Conservation (phyloP, 1,140 invertebrate species). For the Trinorchestia longiramus region DNA sequence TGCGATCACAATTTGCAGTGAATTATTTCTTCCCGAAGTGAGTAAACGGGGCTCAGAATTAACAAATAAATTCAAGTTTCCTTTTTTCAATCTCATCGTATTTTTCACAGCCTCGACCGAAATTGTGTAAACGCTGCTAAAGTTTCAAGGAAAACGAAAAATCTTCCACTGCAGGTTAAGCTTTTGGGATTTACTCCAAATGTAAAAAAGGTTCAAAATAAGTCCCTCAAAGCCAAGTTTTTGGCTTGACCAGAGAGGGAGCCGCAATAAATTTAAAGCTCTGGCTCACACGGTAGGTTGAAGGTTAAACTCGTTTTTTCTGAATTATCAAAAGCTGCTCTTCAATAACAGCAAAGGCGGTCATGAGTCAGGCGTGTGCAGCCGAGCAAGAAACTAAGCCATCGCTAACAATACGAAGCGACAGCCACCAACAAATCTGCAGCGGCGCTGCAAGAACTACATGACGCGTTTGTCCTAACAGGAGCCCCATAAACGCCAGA, state of each 20-base stretch:
- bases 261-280: neutral
- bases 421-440: constrained; percentile 3
- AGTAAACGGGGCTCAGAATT: too few relatives aligned
- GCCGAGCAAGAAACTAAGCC: constrained; percentile 27
- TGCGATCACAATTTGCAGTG: too few relatives aligned
- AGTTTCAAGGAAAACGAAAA: neutral
- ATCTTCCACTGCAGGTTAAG: neutral
- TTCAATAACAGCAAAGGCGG: neutral
- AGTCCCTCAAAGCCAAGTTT: neutral
- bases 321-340: neutral
- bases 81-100: too few relatives aligned
- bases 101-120: neutral
- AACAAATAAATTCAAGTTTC: too few relatives aligned
- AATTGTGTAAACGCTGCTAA: neutral
- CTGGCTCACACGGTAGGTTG: neutral
- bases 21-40: neutral
- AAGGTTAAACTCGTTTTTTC: neutral
- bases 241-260: neutral
- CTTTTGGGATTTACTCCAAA: neutral
- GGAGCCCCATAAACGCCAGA: neutral
- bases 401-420: constrained; percentile 1
- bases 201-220: neutral
- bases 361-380: neutral
- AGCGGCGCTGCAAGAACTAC: neutral
- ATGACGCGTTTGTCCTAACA: neutral